phyloP scores from a whole-genome alignment of 2,797 vertebrate species.

The Netta rufina region DNA sequence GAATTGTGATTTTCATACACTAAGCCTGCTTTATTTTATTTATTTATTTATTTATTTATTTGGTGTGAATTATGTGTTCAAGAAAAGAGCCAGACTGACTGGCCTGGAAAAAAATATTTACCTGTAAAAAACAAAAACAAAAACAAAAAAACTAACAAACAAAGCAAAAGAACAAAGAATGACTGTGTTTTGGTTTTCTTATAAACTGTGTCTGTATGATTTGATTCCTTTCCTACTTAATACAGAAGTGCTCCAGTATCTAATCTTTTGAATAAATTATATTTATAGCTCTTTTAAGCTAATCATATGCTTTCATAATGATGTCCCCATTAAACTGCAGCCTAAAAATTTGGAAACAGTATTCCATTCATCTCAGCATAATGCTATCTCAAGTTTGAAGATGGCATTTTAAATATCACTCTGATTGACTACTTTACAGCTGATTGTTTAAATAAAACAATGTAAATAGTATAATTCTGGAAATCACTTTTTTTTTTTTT shows the following conservation, averaged over 20 bases:
- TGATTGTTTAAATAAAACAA: background rate
- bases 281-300: background rate
- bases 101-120: background rate
- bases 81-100: background rate
- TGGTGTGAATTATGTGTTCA: background rate
- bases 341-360: constrained; percentile 3
- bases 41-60: background rate
- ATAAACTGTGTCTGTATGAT: background rate
- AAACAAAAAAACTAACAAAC: background rate
- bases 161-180: background rate
- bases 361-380: background rate
- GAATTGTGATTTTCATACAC: background rate
- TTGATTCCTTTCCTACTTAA: constrained; percentile 28
- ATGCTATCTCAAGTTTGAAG: background rate
- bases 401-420: background rate
- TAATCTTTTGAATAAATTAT: background rate
- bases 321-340: background rate
- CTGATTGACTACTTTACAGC: background rate
- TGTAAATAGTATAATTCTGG: background rate
- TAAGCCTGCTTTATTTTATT: background rate
- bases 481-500: background rate
- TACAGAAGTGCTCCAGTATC: background rate
- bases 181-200: background rate
- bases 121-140: background rate
- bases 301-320: background rate